These are phyloP conservation scores for Ibycter americanus DNA, from an alignment of 2,797 vertebrate species.

Conservation along the genomic window DNA sequence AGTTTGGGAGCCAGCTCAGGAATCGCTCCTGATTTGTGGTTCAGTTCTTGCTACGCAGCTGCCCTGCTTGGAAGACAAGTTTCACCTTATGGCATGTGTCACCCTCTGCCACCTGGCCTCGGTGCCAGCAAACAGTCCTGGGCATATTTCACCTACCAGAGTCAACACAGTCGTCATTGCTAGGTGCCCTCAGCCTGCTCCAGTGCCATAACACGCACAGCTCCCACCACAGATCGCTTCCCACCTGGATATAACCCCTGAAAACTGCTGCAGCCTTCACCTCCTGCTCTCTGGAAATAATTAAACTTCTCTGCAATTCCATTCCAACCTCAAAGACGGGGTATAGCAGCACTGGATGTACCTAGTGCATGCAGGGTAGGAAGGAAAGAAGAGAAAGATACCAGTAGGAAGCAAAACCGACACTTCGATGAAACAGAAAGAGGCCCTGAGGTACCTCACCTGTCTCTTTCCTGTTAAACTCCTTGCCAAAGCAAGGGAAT, in stretches of 20 bases:
- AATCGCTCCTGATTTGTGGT: fast-evolving
- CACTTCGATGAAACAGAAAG: fast-evolving
- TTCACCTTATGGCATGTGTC: background rate
- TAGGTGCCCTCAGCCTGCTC: background rate
- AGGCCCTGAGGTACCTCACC: background rate
- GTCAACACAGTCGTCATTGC: background rate
- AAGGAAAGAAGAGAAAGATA: background rate
- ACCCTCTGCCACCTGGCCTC: background rate
- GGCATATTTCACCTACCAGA: background rate
- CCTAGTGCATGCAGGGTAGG: background rate
- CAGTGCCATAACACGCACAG: background rate
- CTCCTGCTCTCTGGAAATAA: background rate
- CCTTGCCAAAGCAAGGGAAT: background rate
- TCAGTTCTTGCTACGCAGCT: background rate
- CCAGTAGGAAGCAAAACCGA: background rate
- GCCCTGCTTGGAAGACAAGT: background rate
- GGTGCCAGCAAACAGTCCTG: background rate
- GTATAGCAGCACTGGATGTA: background rate
- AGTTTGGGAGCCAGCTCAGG: background rate
- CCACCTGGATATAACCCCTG: background rate
- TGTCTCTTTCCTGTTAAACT: background rate
- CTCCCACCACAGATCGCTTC: background rate
- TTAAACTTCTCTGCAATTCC: background rate
- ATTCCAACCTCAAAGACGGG: background rate
- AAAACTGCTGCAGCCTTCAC: background rate